phyloP scores from a whole-genome alignment of 2,113 vertebrate species.

The Falco punctatus region DNA sequence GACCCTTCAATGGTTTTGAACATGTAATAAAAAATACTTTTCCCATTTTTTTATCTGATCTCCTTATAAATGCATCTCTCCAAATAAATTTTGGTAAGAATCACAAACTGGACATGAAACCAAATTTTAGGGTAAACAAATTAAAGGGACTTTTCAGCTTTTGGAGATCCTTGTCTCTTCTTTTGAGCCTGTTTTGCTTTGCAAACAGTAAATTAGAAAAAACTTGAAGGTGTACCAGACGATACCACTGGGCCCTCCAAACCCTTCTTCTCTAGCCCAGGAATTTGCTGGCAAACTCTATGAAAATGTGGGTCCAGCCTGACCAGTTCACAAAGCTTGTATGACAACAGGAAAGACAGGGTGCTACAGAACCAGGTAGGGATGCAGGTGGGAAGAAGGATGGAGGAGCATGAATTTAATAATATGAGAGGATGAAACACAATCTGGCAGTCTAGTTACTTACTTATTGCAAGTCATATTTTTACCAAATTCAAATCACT shows the following conservation, averaged over 20 bases:
- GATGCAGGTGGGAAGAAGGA: neutral
- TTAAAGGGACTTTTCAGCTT: neutral
- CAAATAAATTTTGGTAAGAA: neutral
- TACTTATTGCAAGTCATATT: neutral
- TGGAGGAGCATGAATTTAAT: neutral
- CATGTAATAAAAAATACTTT: fast-evolving
- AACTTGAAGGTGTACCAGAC: fast-evolving
- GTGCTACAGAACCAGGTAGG: neutral
- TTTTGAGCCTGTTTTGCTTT: neutral
- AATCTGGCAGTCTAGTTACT: neutral
- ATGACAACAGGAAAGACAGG: neutral
- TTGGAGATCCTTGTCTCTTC: neutral
- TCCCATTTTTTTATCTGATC: neutral
- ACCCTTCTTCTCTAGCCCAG: neutral
- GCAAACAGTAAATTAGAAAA: neutral
- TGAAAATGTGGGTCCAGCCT: fast-evolving
- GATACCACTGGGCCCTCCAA: neutral
- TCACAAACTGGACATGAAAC: neutral
- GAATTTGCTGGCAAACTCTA: neutral
- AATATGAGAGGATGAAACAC: neutral
- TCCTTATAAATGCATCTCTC: neutral
- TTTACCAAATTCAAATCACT: neutral
- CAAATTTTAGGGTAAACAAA: fast-evolving
- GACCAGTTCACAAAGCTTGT: fast-evolving
- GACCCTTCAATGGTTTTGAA: neutral